These are phyloP conservation scores for Natator depressus DNA, from an alignment of 2,113 vertebrate genomes.

Conservation along the genomic window DNA sequence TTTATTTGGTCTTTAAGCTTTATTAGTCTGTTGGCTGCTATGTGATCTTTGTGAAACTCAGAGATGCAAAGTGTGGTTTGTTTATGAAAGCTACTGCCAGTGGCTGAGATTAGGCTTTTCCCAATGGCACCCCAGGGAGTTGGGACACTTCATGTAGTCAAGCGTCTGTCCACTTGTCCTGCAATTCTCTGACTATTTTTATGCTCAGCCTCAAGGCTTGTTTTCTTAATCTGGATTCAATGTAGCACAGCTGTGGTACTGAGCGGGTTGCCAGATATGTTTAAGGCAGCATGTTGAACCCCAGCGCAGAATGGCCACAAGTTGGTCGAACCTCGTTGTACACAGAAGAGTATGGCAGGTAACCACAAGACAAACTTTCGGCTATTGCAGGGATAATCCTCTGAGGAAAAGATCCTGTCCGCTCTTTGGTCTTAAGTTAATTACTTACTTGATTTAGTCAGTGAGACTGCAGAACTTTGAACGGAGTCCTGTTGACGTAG, in stretches of 20 bases:
- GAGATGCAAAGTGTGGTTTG: slow-evolving; percentile 29
- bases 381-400: slow-evolving; percentile 4
- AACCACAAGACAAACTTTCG: slow-evolving; percentile 37
- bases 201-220: background rate
- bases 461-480: slow-evolving; percentile 27
- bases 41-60: slow-evolving; percentile 51
- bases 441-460: slow-evolving; percentile 12
- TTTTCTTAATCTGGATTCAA: background rate
- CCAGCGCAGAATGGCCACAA: background rate
- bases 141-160: background rate
- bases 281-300: slow-evolving; percentile 3
- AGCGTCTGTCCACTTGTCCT: slow-evolving; percentile 20
- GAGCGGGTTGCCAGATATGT: background rate
- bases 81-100: slow-evolving; percentile 35
- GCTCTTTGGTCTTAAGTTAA: slow-evolving; percentile 52
- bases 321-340: slow-evolving; percentile 15
- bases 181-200: background rate
- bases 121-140: background rate
- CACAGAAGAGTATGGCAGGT: slow-evolving; percentile 8
- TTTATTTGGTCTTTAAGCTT: slow-evolving; percentile 58
- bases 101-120: background rate
- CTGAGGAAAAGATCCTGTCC: background rate
- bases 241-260: background rate
- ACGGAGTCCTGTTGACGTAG: background rate
- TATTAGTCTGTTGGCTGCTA: slow-evolving; percentile 36